Evolutionary conservation across 2,888 invertebrate species (phyloP), one percentile per base, ranked within the genome.

Genomic region (Metalampra italica): DNA sequence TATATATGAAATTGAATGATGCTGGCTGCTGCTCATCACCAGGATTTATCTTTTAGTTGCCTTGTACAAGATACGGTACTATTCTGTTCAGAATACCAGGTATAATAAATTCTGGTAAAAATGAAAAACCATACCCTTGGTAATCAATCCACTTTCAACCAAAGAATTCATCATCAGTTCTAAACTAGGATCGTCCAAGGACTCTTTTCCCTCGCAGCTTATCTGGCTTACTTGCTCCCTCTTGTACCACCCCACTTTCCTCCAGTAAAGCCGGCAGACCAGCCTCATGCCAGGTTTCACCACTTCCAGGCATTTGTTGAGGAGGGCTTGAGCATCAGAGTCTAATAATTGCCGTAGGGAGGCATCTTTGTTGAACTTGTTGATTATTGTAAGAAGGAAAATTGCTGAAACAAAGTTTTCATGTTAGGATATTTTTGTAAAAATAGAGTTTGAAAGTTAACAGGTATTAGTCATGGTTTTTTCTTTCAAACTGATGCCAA

Each of bases 261-360:
- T 64, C 88, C 90, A 88, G 54, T 75, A 88, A 37, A 90, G 53
- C 3, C 86, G 63, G 57, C 86, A 86, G 1, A 86, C 68, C 1
- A 87, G 51, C 44, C 63, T 68, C 62, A 78, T 67, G 0, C 78
- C 79, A 0, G 76, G 76, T 39, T 79, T 76, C 0, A 53, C 46
- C 0, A 79, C 44, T 11, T 55, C 43, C 49, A 75, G 53, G 43
- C 68, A 72, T 12, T 62, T 68, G 8, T 52, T 50, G 5, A 87
- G 54, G 0, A 86, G 53, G 0, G 50, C 43, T 47, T 71, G 62
- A 7, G 76, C 64, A 0, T 54, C 55, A 37, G 67, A 61, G 37
- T 66, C 63, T 34, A 88, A 50, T 11, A 88, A 57, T 9, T 49
- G 48, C 41, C 57, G 69, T 9, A 85, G 49, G 13, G 67, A 56